Conservation (phyloP, 1,140 invertebrate species). For the Aplysia californica region DNA sequence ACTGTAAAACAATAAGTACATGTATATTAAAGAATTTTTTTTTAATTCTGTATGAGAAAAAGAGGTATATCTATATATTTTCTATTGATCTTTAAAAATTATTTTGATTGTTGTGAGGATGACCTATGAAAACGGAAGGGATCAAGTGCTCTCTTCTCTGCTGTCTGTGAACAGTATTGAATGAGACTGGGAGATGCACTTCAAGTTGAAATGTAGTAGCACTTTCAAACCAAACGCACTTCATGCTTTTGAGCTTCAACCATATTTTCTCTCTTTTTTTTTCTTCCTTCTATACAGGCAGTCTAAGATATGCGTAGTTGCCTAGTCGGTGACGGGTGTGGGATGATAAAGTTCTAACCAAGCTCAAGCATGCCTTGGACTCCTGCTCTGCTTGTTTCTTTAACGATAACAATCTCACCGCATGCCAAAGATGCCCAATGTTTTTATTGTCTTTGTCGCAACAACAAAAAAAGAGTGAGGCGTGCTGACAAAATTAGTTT, state of each 20-base stretch:
- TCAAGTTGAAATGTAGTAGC: no score
- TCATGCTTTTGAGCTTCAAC: no score
- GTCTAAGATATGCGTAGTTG: slow-evolving; percentile 10
- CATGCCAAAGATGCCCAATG: neutral
- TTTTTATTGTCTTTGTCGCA: neutral
- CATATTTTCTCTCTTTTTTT: neutral
- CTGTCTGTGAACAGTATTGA: no score
- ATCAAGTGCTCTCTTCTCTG: no score
- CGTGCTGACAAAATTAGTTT: no score
- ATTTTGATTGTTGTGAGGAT: no score
- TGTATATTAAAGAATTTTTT: neutral
- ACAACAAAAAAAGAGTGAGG: neutral
- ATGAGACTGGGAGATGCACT: no score
- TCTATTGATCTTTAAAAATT: no score
- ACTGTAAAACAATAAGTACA: no score
- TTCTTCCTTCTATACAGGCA: neutral
- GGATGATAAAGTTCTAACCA: neutral
- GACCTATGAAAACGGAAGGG: no score
- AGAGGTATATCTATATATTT: no score
- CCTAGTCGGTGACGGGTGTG: neutral
- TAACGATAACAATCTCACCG: neutral
- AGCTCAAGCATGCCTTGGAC: neutral
- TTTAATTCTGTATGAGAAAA: neutral
- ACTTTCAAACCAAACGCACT: no score
- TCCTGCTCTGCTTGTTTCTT: neutral